Percentiles rank a stretch among this genome's conserved stretches.
Evolutionary conservation across 2,888 invertebrate species (phyloP).

Genomic region (Dione vanillae): DNA sequence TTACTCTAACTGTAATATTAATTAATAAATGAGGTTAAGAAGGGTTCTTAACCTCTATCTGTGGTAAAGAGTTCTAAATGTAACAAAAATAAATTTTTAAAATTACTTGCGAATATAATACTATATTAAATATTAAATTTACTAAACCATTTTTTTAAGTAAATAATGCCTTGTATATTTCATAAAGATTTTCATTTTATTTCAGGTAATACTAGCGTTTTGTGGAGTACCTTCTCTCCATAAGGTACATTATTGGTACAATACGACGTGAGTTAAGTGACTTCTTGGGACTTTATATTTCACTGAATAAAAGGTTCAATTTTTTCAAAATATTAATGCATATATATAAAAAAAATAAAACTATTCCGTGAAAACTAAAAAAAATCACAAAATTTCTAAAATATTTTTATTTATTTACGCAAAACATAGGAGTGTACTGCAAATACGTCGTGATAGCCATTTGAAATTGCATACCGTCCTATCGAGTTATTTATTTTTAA

Average conservation of each 20-base stretch:
- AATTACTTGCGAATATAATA: constrained; percentile 50
- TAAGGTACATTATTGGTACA: not conserved
- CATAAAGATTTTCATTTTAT: constrained; percentile 50
- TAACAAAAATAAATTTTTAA: constrained; percentile 30
- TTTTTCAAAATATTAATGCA: too few species aligned
- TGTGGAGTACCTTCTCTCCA: not conserved
- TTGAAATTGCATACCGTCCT: constrained; percentile 34
- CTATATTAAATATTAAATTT: constrained; percentile 52
- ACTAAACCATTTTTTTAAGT: constrained; percentile 51
- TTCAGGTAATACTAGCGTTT: constrained; percentile 51
- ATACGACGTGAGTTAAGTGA: too few species aligned
- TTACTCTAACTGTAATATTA: too few species aligned
- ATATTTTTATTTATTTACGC: constrained; percentile 2
- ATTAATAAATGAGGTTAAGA: too few species aligned
- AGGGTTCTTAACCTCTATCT: too few species aligned
- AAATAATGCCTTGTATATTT: constrained; percentile 51
- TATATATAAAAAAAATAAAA: not conserved
- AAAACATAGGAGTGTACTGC: constrained; percentile 1
- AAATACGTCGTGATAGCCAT: constrained; percentile 19
- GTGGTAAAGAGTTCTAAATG: too few species aligned
- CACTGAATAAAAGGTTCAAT: too few species aligned
- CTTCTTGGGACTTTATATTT: too few species aligned
- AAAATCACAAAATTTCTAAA: not conserved
- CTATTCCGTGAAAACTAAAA: not conserved
- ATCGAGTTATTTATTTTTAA: constrained; percentile 37